A percentile compares a stretch with the other conserved stretches of the same genome.
phyloP scores from a whole-genome alignment of 2,888 invertebrate genomes.

The Crepidodera aurea region DNA sequence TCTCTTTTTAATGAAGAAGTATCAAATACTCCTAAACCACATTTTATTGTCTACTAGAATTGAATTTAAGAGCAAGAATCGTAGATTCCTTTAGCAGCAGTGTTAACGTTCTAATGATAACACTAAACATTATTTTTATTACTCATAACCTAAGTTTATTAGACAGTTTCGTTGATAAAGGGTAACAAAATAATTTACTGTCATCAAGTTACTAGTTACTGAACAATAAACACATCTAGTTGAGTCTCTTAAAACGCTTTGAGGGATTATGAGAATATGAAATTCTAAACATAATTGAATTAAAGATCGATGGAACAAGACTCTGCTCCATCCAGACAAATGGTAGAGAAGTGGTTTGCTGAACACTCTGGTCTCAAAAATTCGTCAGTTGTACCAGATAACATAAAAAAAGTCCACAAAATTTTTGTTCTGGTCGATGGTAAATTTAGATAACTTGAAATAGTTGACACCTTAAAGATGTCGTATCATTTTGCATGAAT shows the following conservation, averaged over 20 bases:
- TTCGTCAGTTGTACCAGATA: background rate
- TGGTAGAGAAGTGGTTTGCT: too few species aligned
- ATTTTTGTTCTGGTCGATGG: background rate
- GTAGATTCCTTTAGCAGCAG: background rate
- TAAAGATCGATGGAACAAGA: too few species aligned
- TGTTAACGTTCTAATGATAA: constrained; percentile 7
- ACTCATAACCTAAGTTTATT: constrained; percentile 15
- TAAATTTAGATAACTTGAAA: background rate
- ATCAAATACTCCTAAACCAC: background rate
- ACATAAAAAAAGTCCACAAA: too few species aligned
- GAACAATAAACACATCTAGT: too few species aligned
- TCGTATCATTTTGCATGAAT: too few species aligned
- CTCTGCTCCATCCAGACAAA: too few species aligned
- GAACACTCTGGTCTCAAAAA: too few species aligned
- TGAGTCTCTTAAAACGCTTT: too few species aligned
- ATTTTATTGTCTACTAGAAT: background rate
- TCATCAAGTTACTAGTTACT: background rate
- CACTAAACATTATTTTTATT: constrained; percentile 24
- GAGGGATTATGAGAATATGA: too few species aligned
- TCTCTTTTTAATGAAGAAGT: too few species aligned
- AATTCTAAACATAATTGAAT: too few species aligned
- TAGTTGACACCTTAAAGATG: too few species aligned
- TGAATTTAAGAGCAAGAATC: constrained; percentile 3
- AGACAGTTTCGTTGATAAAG: constrained; percentile 3
- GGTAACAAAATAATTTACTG: constrained; percentile 2